Base-by-base conservation (phyloP, 2,797 vertebrate genomes). In the Esox masquinongy region DNA sequence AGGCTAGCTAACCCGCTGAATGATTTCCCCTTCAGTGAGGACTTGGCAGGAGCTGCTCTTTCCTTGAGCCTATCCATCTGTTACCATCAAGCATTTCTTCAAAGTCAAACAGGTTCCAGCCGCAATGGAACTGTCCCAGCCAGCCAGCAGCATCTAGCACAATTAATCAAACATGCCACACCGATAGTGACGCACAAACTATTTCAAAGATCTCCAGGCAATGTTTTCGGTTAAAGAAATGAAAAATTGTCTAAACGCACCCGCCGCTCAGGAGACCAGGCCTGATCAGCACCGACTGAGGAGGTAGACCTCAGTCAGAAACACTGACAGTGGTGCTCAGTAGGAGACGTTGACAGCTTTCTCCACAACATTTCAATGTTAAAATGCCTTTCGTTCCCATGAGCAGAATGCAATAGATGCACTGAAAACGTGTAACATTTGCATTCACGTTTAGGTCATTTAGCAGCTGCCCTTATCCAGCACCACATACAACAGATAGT, bases 101-200 rank as follows among this genome's bases (percentile, higher is more conserved):
- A 26, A 49, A 80, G 74, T 83, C 47, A 85, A 83, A 84, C 82
- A 79, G 74, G 80, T 77, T 81, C 80, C 83, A 75, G 76, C 76
- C 81, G 79, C 34, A 53, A 53, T 16, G 17, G 4, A 53, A 53
- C 50, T 17, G 19, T 53, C 50, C 50, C 50, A n/a, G 50, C 50
- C 50, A 51, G 79, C 77, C 85, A 84, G 70, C 51, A 74, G 74
- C 73, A 83, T 76, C 77, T 86, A 82, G 78, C 86, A 76, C 76
- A 80, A 89, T 87, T 82, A 88, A 88, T 87, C 79, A 76, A 8
- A 43, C 26, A 31, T 49, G 34, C 70, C 66, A 56, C 66, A 19
- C 47, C 50, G 47, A 68, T 66, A 14, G 36, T 29, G 61, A 75
- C 69, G 70, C 71, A 70, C 31, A 5, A 0, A 29, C 14, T n/a